A percentile compares a stretch with the other conserved stretches of the same genome.
These are phyloP conservation scores for Drosophila navojoa DNA, from an alignment of 1,140 invertebrate species.

Conservation along the genomic window DNA sequence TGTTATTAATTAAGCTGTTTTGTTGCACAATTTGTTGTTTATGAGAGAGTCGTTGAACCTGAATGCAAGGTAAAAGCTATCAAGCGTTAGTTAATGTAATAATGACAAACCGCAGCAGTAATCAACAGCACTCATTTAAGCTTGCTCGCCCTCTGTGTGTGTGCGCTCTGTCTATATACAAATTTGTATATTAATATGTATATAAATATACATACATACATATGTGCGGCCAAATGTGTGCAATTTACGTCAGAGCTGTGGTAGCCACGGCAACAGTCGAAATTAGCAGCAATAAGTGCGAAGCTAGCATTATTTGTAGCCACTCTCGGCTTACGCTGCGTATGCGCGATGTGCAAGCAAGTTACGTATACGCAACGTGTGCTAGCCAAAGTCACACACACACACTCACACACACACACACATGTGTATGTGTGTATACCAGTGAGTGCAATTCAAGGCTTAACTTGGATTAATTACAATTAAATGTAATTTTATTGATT, in stretches of 20 bases:
- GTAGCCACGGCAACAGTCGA: neutral
- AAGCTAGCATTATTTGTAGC: neutral
- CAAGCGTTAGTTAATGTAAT: constrained; percentile 16
- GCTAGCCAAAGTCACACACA: neutral
- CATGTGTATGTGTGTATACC: no score
- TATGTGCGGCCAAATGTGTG: no score
- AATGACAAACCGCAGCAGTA: constrained; percentile 7
- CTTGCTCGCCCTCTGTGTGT: neutral
- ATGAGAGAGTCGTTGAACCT: constrained; percentile 29
- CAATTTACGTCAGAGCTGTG: neutral
- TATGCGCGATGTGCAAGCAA: neutral
- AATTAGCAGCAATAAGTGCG: constrained; percentile 5
- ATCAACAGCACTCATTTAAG: neutral
- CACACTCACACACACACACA: no score
- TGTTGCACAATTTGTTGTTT: neutral
- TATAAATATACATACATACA: neutral
- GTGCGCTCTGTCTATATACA: no score
- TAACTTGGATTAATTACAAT: no score
- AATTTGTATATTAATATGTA: neutral
- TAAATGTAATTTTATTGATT: no score
- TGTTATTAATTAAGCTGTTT: no score
- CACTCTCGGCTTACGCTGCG: neutral
- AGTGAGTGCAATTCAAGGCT: no score
- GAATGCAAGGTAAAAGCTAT: constrained; percentile 26
- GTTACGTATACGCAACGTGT: constrained; percentile 10